These are phyloP conservation scores for Microcebus griseorufus DNA, from an alignment of 2,113 vertebrate species.

Conservation along the genomic window DNA sequence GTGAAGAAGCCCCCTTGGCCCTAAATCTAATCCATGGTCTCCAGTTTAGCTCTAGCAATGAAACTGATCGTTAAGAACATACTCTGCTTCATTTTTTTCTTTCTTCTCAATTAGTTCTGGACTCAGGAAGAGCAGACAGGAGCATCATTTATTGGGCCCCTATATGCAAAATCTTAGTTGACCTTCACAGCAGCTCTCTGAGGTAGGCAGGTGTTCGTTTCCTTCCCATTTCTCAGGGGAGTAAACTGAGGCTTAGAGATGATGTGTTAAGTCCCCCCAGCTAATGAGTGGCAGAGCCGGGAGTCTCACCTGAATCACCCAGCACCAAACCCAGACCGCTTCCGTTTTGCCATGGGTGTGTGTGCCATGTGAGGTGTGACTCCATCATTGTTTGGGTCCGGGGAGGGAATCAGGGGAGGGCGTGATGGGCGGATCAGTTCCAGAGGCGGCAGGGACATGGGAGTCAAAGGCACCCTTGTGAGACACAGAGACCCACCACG, in stretches of 20 bases:
- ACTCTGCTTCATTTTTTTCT: background rate
- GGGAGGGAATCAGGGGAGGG: too few species aligned
- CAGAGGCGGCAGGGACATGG: background rate
- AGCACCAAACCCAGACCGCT: background rate
- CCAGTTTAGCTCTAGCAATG: background rate
- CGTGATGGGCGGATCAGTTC: background rate
- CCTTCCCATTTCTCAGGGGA: background rate
- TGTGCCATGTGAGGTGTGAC: rapidly evolving
- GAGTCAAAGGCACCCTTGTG: background rate
- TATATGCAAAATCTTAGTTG: background rate
- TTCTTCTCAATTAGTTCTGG: background rate
- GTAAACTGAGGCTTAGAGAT: background rate
- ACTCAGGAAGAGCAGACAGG: background rate
- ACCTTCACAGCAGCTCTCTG: background rate
- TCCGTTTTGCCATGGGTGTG: background rate
- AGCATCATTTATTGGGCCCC: background rate
- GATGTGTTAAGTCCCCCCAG: too few species aligned
- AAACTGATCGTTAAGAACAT: background rate
- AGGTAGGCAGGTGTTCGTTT: background rate
- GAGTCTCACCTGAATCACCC: background rate
- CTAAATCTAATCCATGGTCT: background rate
- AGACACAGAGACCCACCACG: background rate
- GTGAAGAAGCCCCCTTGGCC: background rate
- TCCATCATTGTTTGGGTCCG: rapidly evolving
- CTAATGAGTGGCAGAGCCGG: background rate